Conservation (phyloP, 2,113 vertebrate genomes). For the Oenanthe oenanthe region DNA sequence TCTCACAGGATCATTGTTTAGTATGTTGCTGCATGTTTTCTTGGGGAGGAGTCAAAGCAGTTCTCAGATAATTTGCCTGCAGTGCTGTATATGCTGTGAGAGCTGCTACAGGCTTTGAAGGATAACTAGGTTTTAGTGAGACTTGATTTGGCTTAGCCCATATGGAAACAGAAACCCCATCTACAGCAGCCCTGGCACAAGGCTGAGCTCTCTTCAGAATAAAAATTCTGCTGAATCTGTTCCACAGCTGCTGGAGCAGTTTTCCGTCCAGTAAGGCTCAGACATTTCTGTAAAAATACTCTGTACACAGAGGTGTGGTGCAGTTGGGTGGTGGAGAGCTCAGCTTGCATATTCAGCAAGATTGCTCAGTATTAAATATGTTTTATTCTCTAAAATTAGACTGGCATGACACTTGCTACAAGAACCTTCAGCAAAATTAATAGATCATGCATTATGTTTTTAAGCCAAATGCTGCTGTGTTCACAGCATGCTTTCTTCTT, state of each 20-base stretch:
- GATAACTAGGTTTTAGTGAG: not conserved
- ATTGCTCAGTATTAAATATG: not conserved
- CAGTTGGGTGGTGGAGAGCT: not conserved
- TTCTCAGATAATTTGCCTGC: not conserved
- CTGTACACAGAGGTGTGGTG: not conserved
- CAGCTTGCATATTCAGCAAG: not conserved
- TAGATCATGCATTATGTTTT: not conserved
- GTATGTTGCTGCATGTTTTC: not conserved
- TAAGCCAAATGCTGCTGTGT: not conserved
- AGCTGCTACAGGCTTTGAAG: not conserved
- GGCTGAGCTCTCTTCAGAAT: not conserved
- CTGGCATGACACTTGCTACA: not conserved
- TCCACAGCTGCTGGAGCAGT: constrained; percentile 8
- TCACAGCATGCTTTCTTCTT: not conserved
- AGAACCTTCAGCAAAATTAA: not conserved
- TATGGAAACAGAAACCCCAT: not conserved
- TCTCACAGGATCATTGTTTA: not conserved
- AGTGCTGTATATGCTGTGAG: not conserved
- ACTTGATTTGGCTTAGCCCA: not conserved
- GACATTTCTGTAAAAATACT: not conserved
- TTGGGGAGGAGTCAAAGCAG: not conserved
- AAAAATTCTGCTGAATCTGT: not conserved
- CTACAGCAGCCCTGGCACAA: constrained; percentile 5
- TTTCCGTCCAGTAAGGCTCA: not conserved
- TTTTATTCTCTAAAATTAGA: not conserved